Conservation (phyloP, 2,888 invertebrate species). For the Standfussiana lucernea region DNA sequence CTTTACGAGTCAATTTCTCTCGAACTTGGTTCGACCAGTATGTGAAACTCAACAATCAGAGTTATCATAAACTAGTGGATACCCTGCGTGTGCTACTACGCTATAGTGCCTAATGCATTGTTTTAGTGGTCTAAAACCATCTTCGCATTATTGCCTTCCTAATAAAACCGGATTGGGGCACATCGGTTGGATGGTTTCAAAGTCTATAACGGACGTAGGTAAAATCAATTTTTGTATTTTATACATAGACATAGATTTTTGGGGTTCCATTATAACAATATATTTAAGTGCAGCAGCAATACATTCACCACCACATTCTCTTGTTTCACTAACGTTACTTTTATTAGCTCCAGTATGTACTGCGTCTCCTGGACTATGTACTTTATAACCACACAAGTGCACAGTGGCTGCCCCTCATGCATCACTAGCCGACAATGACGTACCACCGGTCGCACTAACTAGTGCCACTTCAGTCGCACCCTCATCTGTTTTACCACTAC, state of each 20-base stretch:
- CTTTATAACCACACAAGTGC: neutral
- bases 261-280: neutral
- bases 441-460: conserved; percentile 37
- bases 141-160: too few species aligned
- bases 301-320: neutral
- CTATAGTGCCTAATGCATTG: too few species aligned
- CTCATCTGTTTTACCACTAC: conserved; percentile 45
- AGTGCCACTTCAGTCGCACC: conserved; percentile 26
- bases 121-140: too few species aligned
- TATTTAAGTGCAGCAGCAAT: too few species aligned
- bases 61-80: too few species aligned
- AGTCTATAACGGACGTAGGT: too few species aligned
- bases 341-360: neutral
- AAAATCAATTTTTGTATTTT: too few species aligned
- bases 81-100: too few species aligned
- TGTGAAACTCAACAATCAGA: neutral
- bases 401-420: conserved; percentile 19
- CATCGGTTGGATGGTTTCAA: too few species aligned
- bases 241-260: too few species aligned
- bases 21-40: neutral
- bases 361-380: neutral
- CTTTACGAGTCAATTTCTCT: neutral
- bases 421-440: conserved; percentile 46
- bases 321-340: neutral
- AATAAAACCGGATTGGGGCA: too few species aligned